Percentiles rank a stretch among this genome's conserved stretches.
Conservation (phyloP, 1,140 invertebrate species). For the Trichonephila clavipes region DNA sequence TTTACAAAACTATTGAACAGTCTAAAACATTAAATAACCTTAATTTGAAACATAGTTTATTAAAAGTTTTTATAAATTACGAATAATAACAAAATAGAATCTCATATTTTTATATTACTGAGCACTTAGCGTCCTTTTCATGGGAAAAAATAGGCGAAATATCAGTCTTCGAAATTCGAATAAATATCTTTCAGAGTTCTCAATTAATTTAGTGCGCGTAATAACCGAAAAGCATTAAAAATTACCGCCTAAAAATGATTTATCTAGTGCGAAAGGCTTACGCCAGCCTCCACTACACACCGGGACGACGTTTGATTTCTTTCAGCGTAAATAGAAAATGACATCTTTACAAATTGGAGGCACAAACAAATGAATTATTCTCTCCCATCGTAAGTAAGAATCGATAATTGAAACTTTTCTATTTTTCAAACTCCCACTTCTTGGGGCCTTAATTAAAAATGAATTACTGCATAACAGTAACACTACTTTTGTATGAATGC, state of each 20-base stretch:
- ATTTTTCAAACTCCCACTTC: not conserved
- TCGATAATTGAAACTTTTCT: slow-evolving; percentile 38
- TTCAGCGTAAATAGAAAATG: slow-evolving; percentile 12
- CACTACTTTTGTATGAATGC: not conserved
- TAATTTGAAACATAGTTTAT: too few species aligned
- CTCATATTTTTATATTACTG: not conserved
- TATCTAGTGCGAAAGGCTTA: not conserved
- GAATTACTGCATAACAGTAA: slow-evolving; percentile 10
- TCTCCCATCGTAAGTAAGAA: slow-evolving; percentile 15
- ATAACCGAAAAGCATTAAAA: not conserved
- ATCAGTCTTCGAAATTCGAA: not conserved
- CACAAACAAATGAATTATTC: slow-evolving; percentile 38
- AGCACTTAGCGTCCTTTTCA: not conserved
- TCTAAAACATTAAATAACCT: too few species aligned
- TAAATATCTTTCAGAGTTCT: not conserved
- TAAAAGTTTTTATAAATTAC: too few species aligned
- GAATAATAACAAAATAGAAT: too few species aligned
- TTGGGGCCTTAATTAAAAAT: slow-evolving; percentile 28
- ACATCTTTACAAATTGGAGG: not conserved
- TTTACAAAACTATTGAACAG: too few species aligned
- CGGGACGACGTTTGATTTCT: not conserved
- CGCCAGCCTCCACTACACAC: not conserved
- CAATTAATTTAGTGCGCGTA: not conserved
- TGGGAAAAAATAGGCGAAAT: not conserved
- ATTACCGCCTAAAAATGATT: not conserved